Conservation (phyloP, 2,113 vertebrate genomes). For the Panthera tigris region DNA sequence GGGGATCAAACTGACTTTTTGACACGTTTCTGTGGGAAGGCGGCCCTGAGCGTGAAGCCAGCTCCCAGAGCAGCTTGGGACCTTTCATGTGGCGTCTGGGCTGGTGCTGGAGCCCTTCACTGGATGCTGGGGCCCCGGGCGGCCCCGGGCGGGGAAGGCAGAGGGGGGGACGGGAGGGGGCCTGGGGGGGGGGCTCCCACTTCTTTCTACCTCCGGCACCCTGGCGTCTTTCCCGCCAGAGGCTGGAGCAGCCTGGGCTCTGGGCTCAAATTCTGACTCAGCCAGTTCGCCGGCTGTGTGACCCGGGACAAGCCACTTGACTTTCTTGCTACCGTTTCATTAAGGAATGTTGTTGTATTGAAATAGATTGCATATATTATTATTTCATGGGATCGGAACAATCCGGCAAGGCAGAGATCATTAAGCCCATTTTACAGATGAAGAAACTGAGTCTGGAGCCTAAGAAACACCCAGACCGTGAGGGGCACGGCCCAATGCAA, state of each 20-base stretch:
- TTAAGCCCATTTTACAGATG: not conserved
- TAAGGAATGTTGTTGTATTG: not conserved
- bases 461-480: not conserved
- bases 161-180: not conserved
- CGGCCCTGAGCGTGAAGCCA: not conserved
- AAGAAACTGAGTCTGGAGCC: not conserved
- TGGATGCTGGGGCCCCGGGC: rapidly evolving
- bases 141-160: not conserved
- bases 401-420: not conserved
- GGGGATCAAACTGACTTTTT: constrained; percentile 44
- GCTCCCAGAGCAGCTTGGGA: constrained; percentile 33
- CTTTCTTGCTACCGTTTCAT: not conserved
- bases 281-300: not conserved
- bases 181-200: not conserved
- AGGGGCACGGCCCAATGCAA: not conserved
- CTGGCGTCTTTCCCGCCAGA: not conserved
- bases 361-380: not conserved
- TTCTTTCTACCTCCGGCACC: not conserved
- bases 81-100: constrained; percentile 53
- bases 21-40: constrained; percentile 70
- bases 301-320: not conserved
- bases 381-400: not conserved
- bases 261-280: not conserved
- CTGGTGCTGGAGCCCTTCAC: not conserved
- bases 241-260: not conserved